A percentile compares a stretch with the other conserved stretches of the same genome.
phyloP scores from a whole-genome alignment of 1,140 invertebrate genomes.

The Eulimnadia texana region DNA sequence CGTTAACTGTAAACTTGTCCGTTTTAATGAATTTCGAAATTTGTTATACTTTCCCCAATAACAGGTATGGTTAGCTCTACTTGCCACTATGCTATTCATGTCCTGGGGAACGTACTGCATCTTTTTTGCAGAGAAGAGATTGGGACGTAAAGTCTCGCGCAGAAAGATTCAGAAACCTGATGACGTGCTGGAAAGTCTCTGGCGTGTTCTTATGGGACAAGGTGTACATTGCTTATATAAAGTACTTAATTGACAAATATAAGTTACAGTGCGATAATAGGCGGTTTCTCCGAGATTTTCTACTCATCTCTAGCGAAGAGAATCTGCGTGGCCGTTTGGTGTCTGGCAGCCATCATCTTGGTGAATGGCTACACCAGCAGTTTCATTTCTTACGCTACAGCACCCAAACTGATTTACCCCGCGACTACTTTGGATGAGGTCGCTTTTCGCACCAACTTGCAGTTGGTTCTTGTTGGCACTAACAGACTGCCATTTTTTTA shows the following conservation, averaged over 20 bases:
- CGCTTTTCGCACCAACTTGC: not conserved
- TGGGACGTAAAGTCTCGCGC: not conserved
- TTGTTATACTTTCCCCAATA: not conserved
- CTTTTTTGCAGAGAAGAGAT: not conserved
- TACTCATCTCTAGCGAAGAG: not conserved
- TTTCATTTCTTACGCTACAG: not conserved
- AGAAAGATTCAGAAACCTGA: not conserved
- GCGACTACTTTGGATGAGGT: not conserved
- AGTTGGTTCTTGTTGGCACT: not conserved
- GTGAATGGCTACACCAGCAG: not conserved
- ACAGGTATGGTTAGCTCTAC: not conserved
- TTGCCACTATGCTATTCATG: not conserved
- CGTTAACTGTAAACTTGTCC: not conserved
- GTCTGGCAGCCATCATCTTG: not conserved
- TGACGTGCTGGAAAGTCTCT: too few species aligned
- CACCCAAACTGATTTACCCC: not conserved
- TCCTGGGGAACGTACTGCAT: not conserved
- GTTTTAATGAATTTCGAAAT: too few species aligned
- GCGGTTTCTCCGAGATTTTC: not conserved
- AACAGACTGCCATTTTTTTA: not conserved
- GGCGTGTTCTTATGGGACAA: not conserved
- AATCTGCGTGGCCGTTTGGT: not conserved
- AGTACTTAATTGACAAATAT: too few species aligned
- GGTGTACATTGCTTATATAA: too few species aligned
- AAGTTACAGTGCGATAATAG: too few species aligned